Base-by-base conservation (phyloP, 2,888 invertebrate species). In the Athrips mouffetella region DNA sequence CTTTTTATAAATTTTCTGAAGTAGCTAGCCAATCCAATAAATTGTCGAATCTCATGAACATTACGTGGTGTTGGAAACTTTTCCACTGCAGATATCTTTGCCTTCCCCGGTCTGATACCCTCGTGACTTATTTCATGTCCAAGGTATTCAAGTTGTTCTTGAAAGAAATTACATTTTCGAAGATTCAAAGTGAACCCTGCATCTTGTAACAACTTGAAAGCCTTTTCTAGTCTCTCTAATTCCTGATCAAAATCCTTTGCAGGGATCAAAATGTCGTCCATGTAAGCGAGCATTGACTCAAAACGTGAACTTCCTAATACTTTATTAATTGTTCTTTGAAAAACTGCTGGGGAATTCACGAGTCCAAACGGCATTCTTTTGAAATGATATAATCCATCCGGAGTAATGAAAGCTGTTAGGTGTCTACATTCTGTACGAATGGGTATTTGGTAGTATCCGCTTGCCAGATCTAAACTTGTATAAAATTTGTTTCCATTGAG, bases 231-330 rank as follows among this genome's bases (percentile, higher is more conserved):
- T 11, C 35, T 23, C 11, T 15, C 29, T n/a, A 46, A 30, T n/a
- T 25, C 11, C 15, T 50, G 31, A 8, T 45, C 20, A 29, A 50
- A 40, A 30, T 23, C 13, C 18, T 27, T 33, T 13, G 29, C 51
- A 1, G 62, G 57, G 15, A 64, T 57, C 5, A 66, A 52, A 0
- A 67, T 23, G 25, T 69, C 65, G 45, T 67, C 69, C 33, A 68
- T 53, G 27, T 64, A 62, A 7, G 60, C 45, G 1, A 63, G 35
- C 0, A 55, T 50, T 2, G 45, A 49, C 1, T 52, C 47, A 21
- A 49, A 27, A 8, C 45, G 47, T 1, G 40, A 20, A 7, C 42
- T 31, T 13, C 49, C 50, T 13, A 63, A 45, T 6, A 56, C 42
- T 20, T 53, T 48, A 39, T 62, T 63, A 3, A 67, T 29, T 50